Evolutionary conservation across 2,888 invertebrate species (phyloP).

Genomic region (Morpho helenor): DNA sequence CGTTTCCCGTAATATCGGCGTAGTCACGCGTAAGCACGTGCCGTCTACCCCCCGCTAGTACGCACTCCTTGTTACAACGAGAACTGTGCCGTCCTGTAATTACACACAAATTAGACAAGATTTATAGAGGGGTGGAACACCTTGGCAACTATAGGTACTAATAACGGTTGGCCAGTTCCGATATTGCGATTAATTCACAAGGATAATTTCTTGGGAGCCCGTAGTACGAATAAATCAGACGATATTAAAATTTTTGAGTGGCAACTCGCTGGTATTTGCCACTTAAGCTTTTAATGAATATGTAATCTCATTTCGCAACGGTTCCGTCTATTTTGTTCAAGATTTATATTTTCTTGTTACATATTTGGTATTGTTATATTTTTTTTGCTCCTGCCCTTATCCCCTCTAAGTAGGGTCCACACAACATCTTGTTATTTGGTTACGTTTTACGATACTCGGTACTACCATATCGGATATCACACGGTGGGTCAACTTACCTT

Average conservation of each 20-base stretch:
- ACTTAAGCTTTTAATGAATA: conserved; percentile 16
- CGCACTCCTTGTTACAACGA: conserved; percentile 75
- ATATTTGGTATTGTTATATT: too few relatives aligned
- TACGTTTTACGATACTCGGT: too few relatives aligned
- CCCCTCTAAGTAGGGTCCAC: too few relatives aligned
- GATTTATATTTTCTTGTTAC: background rate
- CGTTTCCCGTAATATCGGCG: conserved; percentile 11
- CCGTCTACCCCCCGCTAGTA: conserved; percentile 70
- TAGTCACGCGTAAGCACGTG: conserved; percentile 73
- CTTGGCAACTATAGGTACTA: conserved; percentile 77
- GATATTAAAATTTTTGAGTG: conserved; percentile 32
- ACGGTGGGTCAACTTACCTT: too few relatives aligned
- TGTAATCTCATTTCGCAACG: conserved; percentile 9
- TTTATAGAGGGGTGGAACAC: conserved; percentile 78
- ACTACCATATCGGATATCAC: too few relatives aligned
- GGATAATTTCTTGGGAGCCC: conserved; percentile 43
- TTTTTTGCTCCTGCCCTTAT: too few relatives aligned
- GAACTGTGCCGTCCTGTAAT: conserved; percentile 75
- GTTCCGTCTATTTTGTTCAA: background rate
- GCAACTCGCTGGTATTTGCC: conserved; percentile 23
- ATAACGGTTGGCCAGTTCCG: conserved; percentile 72
- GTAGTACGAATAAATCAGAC: conserved; percentile 29
- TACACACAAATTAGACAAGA: conserved; percentile 80
- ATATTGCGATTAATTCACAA: conserved; percentile 71
- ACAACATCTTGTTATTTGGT: too few relatives aligned